Conservation (phyloP, 2,888 invertebrate species). For the Apotomis capreana region DNA sequence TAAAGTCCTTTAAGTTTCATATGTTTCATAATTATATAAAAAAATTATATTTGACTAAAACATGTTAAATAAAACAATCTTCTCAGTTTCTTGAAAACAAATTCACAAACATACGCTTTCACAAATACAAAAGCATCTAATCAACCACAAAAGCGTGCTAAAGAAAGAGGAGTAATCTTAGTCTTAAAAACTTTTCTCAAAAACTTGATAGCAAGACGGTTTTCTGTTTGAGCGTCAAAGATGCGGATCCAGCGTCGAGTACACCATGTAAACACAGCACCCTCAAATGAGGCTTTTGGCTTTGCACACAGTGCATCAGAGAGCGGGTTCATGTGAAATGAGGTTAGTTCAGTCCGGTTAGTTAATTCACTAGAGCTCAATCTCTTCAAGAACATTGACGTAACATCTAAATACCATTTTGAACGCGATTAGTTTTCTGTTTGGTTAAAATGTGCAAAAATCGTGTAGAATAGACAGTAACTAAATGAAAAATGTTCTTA, state of each 20-base stretch:
- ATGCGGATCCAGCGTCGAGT: conserved; percentile 60
- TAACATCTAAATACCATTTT: too few species aligned
- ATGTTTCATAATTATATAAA: too few species aligned
- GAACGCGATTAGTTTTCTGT: too few species aligned
- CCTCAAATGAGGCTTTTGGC: conserved; percentile 67
- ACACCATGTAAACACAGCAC: conserved; percentile 68
- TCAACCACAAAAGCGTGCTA: conserved; percentile 37
- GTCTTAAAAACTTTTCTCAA: conserved; percentile 54
- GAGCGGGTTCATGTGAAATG: conserved; percentile 14
- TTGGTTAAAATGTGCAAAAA: too few species aligned
- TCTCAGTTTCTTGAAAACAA: background rate
- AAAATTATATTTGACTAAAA: too few species aligned
- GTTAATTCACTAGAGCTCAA: background rate
- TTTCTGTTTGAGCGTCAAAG: conserved; percentile 67
- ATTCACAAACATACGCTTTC: background rate
- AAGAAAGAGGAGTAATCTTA: conserved; percentile 46
- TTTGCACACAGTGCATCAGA: conserved; percentile 41
- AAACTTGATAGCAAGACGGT: conserved; percentile 58
- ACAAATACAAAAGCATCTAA: conserved; percentile 29
- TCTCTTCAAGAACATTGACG: too few species aligned
- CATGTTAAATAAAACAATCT: too few species aligned
- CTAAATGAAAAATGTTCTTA: too few species aligned
- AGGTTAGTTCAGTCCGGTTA: background rate
- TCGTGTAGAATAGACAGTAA: too few species aligned
- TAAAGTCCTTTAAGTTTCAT: too few species aligned